Evolutionary conservation across 2,113 vertebrate genomes (phyloP).

Genomic region (Grammomys dolichurus): DNA sequence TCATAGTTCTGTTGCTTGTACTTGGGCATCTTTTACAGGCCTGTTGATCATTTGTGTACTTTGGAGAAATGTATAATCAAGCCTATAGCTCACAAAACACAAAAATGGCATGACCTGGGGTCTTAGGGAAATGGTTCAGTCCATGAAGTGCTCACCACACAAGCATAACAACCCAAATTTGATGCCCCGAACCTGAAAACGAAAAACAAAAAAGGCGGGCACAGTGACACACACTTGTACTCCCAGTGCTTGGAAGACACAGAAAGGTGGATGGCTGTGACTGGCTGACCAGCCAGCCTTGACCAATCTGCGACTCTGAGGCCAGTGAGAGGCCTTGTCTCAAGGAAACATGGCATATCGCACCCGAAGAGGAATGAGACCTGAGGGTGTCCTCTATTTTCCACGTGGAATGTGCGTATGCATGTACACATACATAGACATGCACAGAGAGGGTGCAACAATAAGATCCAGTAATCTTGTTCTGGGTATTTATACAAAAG

Average conservation of each 20-base stretch:
- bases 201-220: neutral
- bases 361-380: neutral
- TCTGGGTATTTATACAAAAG: neutral
- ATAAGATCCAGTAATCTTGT: neutral
- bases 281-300: neutral
- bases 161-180: neutral
- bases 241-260: neutral
- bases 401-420: neutral
- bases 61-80: neutral
- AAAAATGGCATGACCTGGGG: neutral
- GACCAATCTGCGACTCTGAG: neutral
- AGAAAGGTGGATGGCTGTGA: neutral
- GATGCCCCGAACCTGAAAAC: neutral
- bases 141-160: neutral
- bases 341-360: neutral
- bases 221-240: too few relatives aligned
- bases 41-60: neutral
- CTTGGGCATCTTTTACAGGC: neutral
- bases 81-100: neutral
- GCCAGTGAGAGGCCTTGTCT: neutral
- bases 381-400: neutral
- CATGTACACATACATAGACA: neutral
- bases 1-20: neutral
- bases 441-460: neutral
- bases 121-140: neutral